Base-by-base conservation (phyloP, 2,888 invertebrate species). In the Scaptomyza polygonia region DNA sequence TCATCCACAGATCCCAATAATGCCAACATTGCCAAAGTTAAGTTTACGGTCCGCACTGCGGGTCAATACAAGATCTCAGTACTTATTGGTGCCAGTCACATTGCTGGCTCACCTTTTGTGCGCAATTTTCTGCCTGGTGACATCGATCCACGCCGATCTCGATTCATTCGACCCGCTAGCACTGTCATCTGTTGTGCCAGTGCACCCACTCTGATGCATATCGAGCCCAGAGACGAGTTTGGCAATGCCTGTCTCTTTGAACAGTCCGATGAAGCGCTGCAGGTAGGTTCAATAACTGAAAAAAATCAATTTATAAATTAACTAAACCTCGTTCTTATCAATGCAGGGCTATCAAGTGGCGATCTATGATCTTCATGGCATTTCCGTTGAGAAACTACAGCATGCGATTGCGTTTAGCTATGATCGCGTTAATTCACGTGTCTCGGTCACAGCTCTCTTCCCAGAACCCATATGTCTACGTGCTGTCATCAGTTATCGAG, bases 161-260 rank as follows among this genome's bases (percentile, higher is more conserved):
- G 96, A 18, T 96, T 98, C 89, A 94, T 96, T 84, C 94, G 96
- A 75, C 96, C 96, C 88, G 96, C 95, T 79, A 96, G 96, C 67
- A 97, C 96, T 34, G 96, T 97, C 29, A 95, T 97, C 63, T 96
- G 96, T 92, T 96, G 96, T 48, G 95, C 95, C 7, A 95, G 94
- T 42, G 93, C 95, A 53, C 94, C 95, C 45, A 96, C 97, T 87
- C 92, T 94, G 55, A 93, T 98, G 90, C 95, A 95, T 90, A 94
- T 98, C 88, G 97, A 97, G 90, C 97, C 98, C n/a, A 93, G 97
- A 65, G 98, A 98, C 92, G 95, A 96, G 90, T 97, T 95, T 92
- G 96, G 97, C 89, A 98, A 98, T 92, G 93, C 95, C n/a, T 96
- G 96, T 85, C 90, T 93, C 73, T 95, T 94, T 84, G 93, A 93